Evolutionary conservation across 2,797 vertebrate species (phyloP).

Genomic region (Loris lydekkerianus): DNA sequence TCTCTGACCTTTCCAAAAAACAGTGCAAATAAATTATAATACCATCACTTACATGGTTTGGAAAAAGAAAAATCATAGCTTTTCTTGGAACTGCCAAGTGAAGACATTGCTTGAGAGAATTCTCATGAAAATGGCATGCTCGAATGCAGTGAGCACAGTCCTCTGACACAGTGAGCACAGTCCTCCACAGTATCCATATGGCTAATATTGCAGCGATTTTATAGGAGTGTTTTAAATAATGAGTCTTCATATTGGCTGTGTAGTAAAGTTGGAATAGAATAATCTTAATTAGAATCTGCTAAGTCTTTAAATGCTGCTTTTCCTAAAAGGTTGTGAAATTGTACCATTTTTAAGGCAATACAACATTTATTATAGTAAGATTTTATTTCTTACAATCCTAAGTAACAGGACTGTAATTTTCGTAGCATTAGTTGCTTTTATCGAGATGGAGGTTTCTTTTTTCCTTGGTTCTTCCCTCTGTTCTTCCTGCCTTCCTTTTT

Average conservation of each 20-base stretch:
- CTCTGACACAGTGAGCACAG: neutral
- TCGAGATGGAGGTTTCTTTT: neutral
- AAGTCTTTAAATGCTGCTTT: slow-evolving; percentile 25
- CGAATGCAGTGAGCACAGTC: neutral
- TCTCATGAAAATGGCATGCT: neutral
- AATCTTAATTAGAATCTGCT: neutral
- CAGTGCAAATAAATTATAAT: neutral
- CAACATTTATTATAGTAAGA: slow-evolving; percentile 16
- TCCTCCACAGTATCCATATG: neutral
- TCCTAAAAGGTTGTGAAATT: neutral
- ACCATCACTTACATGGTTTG: neutral
- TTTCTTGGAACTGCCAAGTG: neutral
- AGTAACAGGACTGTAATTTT: neutral
- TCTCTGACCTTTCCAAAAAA: neutral
- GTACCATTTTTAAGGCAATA: neutral
- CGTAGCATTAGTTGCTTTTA: neutral
- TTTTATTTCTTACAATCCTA: neutral
- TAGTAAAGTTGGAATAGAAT: slow-evolving; percentile 39
- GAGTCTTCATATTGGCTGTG: neutral
- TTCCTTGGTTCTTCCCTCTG: neutral
- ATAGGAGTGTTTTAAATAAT: neutral
- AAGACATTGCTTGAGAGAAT: neutral
- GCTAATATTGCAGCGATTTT: neutral
- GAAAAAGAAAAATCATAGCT: neutral
- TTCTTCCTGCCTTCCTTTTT: neutral